phyloP scores from a whole-genome alignment of 2,797 vertebrate genomes.

The Tamandua tetradactyla region DNA sequence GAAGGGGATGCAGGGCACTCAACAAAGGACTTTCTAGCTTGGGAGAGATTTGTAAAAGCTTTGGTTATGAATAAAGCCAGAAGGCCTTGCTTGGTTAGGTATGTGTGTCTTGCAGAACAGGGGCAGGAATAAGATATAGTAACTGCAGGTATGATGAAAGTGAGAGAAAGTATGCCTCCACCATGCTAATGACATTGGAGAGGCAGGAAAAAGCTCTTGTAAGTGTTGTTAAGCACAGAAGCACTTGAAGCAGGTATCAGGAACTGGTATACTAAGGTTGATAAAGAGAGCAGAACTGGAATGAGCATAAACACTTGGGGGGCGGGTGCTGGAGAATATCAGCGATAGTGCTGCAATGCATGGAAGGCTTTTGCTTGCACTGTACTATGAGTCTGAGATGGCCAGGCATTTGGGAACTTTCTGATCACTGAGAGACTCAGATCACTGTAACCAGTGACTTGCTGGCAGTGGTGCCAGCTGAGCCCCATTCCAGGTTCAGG shows the following conservation, averaged over 20 bases:
- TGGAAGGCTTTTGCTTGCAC: background rate
- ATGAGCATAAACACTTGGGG: background rate
- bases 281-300: background rate
- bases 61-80: background rate
- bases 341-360: background rate
- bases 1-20: background rate
- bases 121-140: background rate
- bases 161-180: background rate
- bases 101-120: background rate
- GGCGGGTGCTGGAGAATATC: accelerated
- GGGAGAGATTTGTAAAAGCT: background rate
- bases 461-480: too few species aligned
- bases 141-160: background rate
- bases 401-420: background rate
- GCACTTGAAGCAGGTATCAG: background rate
- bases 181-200: background rate
- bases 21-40: background rate
- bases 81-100: background rate
- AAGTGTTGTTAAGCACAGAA: background rate
- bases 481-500: too few species aligned
- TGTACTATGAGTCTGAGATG: background rate
- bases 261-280: background rate
- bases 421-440: background rate
- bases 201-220: background rate
- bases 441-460: too few species aligned